Base-by-base conservation (phyloP, 1,140 invertebrate species). In the Drosophila sturtevanti region DNA sequence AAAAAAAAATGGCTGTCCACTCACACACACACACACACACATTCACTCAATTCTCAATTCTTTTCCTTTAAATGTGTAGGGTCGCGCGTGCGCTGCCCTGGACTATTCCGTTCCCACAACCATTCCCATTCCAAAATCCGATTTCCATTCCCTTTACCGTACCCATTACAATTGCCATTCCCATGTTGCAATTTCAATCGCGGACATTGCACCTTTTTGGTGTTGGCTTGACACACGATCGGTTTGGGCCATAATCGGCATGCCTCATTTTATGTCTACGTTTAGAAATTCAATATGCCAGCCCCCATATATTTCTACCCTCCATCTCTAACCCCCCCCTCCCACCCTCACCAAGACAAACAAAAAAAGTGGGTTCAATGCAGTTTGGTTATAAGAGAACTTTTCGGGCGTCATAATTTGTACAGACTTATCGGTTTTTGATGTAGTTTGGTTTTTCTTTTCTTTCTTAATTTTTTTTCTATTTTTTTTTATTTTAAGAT, bases 181-280 rank as follows among this genome's bases (percentile, higher is more conserved):
- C 9, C 41, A 63, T 75, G 72, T 77, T 77, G 73, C 73, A 77
- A 77, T 85, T 73, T 68, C 81, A 73, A 77, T 62, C 65, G 77
- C 81, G 82, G 82, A 87, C 82, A 87, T 87, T 87, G 82, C 82
- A 87, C 82, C 82, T 87, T 77, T 61, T 61, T 7, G 60, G 62
- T 52, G 68, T 71, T 81, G 82, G 79, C 84, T 71, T 81, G 82
- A 87, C 84, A 87, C 79, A 79, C 82, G 82, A 87, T 87, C 82
- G 82, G 82, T 77, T 72, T 76, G 65, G 72, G 72, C 69, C 65
- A 55, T 60, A 56, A 63, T 73, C 52, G 80, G 72, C 72, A 84
- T 79, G 77, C 82, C 73, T 61, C 79, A 76, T 72, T 82, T 87
- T 87, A 77, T 86, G 82, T 86, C 84, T 86, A 87, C 82, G 82